Base-by-base conservation (phyloP, 2,113 vertebrate species). In the Malurus melanocephalus region DNA sequence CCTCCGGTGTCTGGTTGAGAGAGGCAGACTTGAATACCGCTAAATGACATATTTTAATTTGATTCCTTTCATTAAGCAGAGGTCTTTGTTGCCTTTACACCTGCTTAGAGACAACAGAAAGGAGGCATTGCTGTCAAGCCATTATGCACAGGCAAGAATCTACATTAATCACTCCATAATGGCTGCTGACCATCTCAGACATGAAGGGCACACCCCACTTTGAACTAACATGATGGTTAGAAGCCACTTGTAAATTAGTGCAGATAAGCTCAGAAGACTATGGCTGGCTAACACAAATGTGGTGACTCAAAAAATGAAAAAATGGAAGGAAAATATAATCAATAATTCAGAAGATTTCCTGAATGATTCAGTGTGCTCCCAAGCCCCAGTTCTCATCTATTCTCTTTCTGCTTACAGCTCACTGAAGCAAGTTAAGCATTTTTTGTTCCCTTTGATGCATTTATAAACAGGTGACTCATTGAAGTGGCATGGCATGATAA, bases 281-380 rank as follows among this genome's bases (percentile, higher is more conserved):
- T 26, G 53, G 18, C 88, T 93, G 71, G 72, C 56, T 83, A 79
- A 65, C 23, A 49, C 0, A 2, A 65, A 72, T 26, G 27, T 11
- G 16, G 6, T 53, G 59, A 79, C 28, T 45, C 4, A 1, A 62
- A 87, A 89, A 88, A 75, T 32, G 19, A 40, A 85, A 79, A 66
- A 59, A 64, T 17, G 68, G 80, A 84, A 80, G 42, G 61, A 51
- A 85, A 72, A 45, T 0, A 0, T 62, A 60, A 89, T 91, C 21
- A 91, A 88, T 88, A 84, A 88, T 89, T 94, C 38, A 92, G 65
- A 88, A 92, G 62, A 35, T 78, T 80, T 89, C 30, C 78, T 77
- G 61, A 65, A 85, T 61, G 56, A 51, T 85, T 52, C 84, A 76
- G 18, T 11, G 26, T 32, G 28, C 33, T 80, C 49, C 87, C 77